Evolutionary conservation across 2,888 invertebrate genomes (phyloP).

Genomic region (Apamea crenata): DNA sequence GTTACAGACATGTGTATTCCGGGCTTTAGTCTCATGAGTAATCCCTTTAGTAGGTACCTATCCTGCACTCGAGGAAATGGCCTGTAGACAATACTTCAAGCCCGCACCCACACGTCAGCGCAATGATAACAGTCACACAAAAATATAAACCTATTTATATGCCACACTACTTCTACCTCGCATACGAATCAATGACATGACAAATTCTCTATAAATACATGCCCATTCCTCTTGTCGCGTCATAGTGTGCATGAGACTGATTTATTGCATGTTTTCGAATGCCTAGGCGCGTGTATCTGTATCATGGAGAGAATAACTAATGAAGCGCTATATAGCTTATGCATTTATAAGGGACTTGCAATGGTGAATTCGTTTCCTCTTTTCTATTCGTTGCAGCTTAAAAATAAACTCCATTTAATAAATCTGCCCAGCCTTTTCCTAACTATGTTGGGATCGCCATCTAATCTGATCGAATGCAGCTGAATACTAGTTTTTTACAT

Average conservation of each 20-base stretch:
- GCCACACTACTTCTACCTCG: not conserved
- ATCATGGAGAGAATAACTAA: conserved; percentile 34
- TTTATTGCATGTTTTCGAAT: conserved; percentile 66
- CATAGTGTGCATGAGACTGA: conserved; percentile 59
- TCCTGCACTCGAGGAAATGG: conserved; percentile 27
- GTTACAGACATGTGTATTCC: too few species aligned
- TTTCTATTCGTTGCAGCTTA: not conserved
- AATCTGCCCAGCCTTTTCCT: too few species aligned
- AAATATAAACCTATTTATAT: conserved; percentile 25
- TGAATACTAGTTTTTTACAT: too few species aligned
- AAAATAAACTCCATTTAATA: not conserved
- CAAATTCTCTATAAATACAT: conserved; percentile 63
- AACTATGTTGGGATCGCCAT: too few species aligned
- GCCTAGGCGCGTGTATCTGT: conserved; percentile 44
- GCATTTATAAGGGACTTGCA: not conserved
- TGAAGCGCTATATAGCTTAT: conserved; percentile 3
- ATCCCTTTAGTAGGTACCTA: not conserved
- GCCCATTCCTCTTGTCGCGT: conserved; percentile 51
- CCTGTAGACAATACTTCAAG: conserved; percentile 14
- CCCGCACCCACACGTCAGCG: not conserved
- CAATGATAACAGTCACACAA: conserved; percentile 4
- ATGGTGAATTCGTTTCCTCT: not conserved
- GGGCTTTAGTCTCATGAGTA: conserved; percentile 5
- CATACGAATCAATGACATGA: conserved; percentile 48
- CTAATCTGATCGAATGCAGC: too few species aligned